Base-by-base conservation (phyloP, 2,888 invertebrate genomes). In the Hesperia comma region DNA sequence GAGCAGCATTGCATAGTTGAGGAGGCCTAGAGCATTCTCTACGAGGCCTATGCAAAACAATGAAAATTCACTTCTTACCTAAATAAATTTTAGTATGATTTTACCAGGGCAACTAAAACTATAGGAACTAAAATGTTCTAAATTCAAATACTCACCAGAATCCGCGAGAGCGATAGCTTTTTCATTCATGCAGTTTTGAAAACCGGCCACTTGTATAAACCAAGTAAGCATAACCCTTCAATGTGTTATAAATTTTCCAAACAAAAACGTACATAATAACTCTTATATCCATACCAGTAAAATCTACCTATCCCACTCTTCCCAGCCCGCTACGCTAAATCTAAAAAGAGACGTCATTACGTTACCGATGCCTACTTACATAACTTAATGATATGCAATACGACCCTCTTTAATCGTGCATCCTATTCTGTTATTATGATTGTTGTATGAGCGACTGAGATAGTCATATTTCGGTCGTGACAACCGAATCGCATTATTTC, bases 301-400 rank as follows among this genome's bases (percentile, higher is more conserved):
- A 10, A 67, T 64, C 61, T 71, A 60, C 19, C 75, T 53, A 53
- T 81, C 81, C 70, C 75, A 53, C 60, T 82, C 75, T 67, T 41
- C 43, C 5, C 61, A 21, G 51, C 53, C 63, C 67, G 70, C 6
- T 41, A 60, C 41, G 60, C 54, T 49, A 58, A 64, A 64, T 73
- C 60, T 57, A 74, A 76, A 85, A 70, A 74, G 81, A 83, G 87
- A 86, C 69, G 69, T 76, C 71, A 67, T 68, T 58, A 75, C 72
- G 74, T 70, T 63, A 71, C 69, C 70, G 68, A 70, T 72, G 69
- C 69, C 70, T 67, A 75, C 77, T 78, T 76, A 71, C 75, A 74
- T 74, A 77, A 79, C 76, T 77, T 87, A 87, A 87, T 86, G 85
- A 86, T 86, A 87, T 87, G 85, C 87, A 84, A 82, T 80, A 79